Conservation (phyloP, 2,113 vertebrate species). For the Saimiri boliviensis region DNA sequence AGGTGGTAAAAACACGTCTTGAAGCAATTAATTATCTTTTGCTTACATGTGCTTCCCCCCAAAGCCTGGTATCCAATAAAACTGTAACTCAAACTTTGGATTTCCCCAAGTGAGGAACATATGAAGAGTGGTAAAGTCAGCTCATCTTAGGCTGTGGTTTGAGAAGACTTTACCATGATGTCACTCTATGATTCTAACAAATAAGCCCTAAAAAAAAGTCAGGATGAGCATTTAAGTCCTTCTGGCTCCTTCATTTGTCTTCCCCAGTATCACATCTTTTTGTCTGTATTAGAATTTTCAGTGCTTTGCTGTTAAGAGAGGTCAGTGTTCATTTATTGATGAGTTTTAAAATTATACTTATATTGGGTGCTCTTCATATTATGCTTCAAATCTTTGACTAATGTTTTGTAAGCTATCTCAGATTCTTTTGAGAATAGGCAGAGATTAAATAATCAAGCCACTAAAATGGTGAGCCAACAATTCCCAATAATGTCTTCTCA, state of each 20-base stretch:
- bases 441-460: not conserved
- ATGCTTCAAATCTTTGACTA: not conserved
- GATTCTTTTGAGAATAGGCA: not conserved
- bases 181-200: not conserved
- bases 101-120: not conserved
- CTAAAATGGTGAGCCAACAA: not conserved
- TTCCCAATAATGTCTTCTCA: not conserved
- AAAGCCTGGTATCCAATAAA: not conserved
- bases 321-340: not conserved
- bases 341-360: not conserved
- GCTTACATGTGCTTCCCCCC: not conserved
- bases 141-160: not conserved
- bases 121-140: not conserved
- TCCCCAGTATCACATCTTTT: not conserved
- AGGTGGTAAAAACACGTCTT: not conserved
- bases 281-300: not conserved
- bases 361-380: not conserved
- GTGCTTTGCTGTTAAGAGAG: not conserved
- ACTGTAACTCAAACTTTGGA: not conserved
- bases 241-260: not conserved
- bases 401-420: not conserved
- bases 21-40: not conserved
- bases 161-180: not conserved
- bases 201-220: not conserved
- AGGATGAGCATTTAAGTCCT: not conserved